A percentile compares a stretch with the other conserved stretches of the same genome.
phyloP scores from a whole-genome alignment of 2,888 invertebrate species.

The Dolichopus griseipennis region DNA sequence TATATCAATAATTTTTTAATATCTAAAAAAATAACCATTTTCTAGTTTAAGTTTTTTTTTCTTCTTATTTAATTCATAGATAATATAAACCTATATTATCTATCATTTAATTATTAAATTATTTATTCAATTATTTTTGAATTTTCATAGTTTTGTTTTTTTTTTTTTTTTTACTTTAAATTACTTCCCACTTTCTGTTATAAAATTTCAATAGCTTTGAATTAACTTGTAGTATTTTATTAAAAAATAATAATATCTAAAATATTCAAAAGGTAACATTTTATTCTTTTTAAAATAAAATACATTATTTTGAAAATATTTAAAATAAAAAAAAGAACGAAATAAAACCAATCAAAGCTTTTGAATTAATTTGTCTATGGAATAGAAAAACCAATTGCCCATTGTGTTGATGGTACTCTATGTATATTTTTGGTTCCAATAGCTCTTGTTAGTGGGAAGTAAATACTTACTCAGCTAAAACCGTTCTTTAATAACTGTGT shows the following conservation, averaged over 20 bases:
- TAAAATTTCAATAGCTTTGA: background rate
- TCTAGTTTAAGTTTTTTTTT: too few species aligned
- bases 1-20: too few species aligned
- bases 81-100: too few species aligned
- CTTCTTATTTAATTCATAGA: too few species aligned
- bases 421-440: background rate
- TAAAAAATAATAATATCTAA: background rate
- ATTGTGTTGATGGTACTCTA: background rate
- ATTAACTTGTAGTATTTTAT: background rate
- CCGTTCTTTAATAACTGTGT: constrained; percentile 39
- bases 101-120: too few species aligned
- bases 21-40: too few species aligned
- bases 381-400: constrained; percentile 8
- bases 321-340: too few species aligned
- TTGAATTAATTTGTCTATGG: background rate
- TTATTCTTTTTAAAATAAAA: background rate
- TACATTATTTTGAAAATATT: background rate
- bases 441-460: constrained; percentile 19
- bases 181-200: background rate
- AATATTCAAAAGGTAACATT: too few species aligned
- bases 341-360: too few species aligned
- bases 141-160: background rate
- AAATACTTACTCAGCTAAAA: constrained; percentile 37
- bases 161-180: background rate
- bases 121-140: too few species aligned